Percentiles rank a stretch among this genome's conserved stretches.
Conservation (phyloP, 2,888 invertebrate species). For the Branchipolynoe longqiensis region DNA sequence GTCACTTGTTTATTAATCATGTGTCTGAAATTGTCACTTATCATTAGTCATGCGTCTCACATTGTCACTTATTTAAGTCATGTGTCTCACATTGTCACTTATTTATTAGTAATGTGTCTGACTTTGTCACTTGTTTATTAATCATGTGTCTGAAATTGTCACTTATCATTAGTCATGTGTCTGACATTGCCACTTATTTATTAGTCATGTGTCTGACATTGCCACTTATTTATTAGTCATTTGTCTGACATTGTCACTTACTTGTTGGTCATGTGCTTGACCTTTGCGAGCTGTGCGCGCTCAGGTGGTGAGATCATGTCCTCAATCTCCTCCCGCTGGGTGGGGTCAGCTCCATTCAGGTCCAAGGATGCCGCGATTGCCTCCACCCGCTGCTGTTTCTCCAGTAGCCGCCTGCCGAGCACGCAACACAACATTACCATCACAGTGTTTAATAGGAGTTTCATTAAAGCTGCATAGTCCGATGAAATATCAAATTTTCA, state of each 20-base stretch:
- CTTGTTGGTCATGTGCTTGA: conserved; percentile 89
- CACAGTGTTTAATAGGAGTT: no score
- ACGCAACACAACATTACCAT: no score
- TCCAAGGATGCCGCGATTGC: conserved; percentile 89
- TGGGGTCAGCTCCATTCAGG: conserved; percentile 89
- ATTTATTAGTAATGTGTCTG: not conserved
- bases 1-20: not conserved
- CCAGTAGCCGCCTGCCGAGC: conserved; percentile 88
- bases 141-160: not conserved
- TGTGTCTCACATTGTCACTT: not conserved
- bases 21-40: not conserved
- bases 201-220: conserved; percentile 8
- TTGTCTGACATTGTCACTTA: conserved; percentile 64
- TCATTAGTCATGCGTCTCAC: not conserved
- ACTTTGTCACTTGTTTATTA: not conserved
- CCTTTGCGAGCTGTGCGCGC: conserved; percentile 87
- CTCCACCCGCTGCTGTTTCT: conserved; percentile 93
- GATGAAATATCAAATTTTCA: no score
- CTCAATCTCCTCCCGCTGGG: conserved; percentile 91
- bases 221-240: not conserved
- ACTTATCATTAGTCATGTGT: conserved; percentile 17
- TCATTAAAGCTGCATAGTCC: no score
- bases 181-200: conserved; percentile 78
- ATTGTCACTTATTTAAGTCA: not conserved
- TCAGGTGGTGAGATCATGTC: conserved; percentile 94